Conservation (phyloP, 2,113 vertebrate genomes). For the Thymallus thymallus region DNA sequence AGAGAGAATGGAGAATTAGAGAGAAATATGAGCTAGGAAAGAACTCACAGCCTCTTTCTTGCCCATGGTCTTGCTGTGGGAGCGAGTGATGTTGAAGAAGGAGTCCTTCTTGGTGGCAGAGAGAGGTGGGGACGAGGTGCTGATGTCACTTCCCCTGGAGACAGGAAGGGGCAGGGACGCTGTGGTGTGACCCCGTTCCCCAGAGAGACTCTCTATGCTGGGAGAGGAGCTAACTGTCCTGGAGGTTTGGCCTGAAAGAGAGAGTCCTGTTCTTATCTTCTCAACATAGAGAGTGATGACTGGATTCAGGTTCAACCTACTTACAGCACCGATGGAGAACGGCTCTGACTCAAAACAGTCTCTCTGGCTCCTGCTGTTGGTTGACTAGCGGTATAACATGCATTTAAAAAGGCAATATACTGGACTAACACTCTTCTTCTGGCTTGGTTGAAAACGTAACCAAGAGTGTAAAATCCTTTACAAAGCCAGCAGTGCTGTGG, state of each 20-base stretch:
- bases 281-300: too few species aligned
- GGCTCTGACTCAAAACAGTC: background rate
- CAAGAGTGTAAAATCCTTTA: background rate
- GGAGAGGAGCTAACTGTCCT: slow-evolving; percentile 88
- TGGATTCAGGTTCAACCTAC: background rate
- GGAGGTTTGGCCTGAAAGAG: slow-evolving; percentile 80
- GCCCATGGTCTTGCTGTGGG: slow-evolving; percentile 92
- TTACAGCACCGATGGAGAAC: background rate
- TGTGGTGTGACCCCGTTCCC: slow-evolving; percentile 79
- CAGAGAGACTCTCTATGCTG: slow-evolving; percentile 88
- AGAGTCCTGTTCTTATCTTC: too few species aligned
- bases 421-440: background rate
- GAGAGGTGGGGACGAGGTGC: slow-evolving; percentile 86
- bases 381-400: slow-evolving; percentile 13
- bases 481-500: background rate
- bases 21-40: background rate
- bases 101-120: slow-evolving; percentile 92
- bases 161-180: slow-evolving; percentile 86
- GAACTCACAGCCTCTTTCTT: slow-evolving; percentile 84
- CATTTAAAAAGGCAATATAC: background rate
- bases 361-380: slow-evolving; percentile 59
- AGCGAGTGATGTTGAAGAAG: slow-evolving; percentile 96
- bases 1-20: background rate
- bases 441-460: background rate
- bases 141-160: slow-evolving; percentile 74